These are phyloP conservation scores for Procambarus virginalis DNA, from an alignment of 1,140 invertebrate genomes.

Conservation along the genomic window DNA sequence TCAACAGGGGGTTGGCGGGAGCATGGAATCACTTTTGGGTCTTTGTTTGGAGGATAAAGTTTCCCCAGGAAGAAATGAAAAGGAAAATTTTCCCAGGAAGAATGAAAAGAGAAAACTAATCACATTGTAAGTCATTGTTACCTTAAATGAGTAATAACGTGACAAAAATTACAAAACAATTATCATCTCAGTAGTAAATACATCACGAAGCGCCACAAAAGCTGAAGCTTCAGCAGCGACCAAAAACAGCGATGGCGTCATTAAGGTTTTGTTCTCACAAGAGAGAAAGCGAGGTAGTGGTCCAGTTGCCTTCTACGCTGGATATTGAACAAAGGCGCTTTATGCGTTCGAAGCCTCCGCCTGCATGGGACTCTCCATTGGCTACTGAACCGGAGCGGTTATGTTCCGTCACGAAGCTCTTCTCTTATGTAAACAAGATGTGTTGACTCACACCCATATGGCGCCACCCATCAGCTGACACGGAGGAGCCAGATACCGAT, in stretches of 20 bases:
- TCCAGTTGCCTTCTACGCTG: too few species aligned
- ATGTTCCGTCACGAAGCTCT: slow-evolving; percentile 5
- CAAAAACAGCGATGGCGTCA: not conserved
- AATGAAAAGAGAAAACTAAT: not conserved
- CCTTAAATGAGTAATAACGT: too few species aligned
- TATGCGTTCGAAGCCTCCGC: not conserved
- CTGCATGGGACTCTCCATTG: not conserved
- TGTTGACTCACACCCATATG: slow-evolving; percentile 11
- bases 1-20: too few species aligned
- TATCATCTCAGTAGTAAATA: not conserved
- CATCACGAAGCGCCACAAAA: too few species aligned
- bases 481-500: not conserved
- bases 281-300: too few species aligned
- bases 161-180: not conserved
- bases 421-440: slow-evolving; percentile 3
- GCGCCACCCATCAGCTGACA: slow-evolving; percentile 12
- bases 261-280: not conserved
- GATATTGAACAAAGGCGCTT: too few species aligned
- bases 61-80: not conserved
- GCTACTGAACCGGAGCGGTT: not conserved
- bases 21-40: too few species aligned
- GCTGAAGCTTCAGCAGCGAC: too few species aligned
- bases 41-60: too few species aligned
- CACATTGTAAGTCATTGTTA: too few species aligned
- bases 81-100: not conserved